phyloP scores from a whole-genome alignment of 2,113 vertebrate species.

The Eurypyga helias region DNA sequence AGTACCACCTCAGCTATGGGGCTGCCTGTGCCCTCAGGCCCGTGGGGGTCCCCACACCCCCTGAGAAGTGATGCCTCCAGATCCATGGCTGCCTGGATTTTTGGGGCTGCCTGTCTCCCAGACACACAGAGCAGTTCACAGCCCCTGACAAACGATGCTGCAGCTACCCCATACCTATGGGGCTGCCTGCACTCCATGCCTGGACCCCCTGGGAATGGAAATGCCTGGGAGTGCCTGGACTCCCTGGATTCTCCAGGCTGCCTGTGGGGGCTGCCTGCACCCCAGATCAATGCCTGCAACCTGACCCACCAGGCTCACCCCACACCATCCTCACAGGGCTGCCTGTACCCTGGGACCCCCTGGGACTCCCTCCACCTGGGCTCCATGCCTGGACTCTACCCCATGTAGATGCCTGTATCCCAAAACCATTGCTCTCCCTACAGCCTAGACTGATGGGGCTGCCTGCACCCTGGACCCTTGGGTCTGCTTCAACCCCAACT shows the following conservation, averaged over 20 bases:
- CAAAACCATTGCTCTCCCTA: fast-evolving
- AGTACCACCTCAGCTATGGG: neutral
- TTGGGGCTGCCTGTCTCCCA: neutral
- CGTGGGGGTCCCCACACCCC: neutral
- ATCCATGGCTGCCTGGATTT: neutral
- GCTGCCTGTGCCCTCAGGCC: neutral
- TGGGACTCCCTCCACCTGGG: neutral
- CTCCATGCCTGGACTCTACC: neutral
- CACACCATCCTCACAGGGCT: neutral
- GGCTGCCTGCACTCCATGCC: neutral
- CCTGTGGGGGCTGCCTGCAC: neutral
- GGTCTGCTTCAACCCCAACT: neutral
- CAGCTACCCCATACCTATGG: too few relatives aligned
- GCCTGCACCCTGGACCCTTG: neutral
- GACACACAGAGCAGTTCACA: neutral
- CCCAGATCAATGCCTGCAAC: neutral
- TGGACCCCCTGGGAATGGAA: too few relatives aligned
- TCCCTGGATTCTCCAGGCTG: neutral
- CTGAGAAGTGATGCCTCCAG: neutral
- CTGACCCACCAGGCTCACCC: neutral
- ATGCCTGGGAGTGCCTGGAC: neutral
- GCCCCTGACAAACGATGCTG: neutral
- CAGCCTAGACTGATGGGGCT: fast-evolving
- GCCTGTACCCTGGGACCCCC: neutral
- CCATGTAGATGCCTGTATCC: neutral